phyloP scores from a whole-genome alignment of 2,888 invertebrate species.

The Ichneumoninae sp. region DNA sequence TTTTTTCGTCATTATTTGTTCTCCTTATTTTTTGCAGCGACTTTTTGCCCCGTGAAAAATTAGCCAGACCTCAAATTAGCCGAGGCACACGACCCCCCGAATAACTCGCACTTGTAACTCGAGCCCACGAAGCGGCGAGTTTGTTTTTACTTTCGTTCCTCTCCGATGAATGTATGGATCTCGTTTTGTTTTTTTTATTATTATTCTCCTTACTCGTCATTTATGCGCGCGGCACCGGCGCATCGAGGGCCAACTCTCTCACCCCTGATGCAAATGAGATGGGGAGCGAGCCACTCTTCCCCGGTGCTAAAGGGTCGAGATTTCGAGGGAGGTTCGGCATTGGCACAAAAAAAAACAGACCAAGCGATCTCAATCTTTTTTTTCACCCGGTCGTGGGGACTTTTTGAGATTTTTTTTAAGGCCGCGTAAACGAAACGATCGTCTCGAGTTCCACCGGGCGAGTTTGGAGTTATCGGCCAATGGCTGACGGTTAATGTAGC shows the following conservation, averaged over 20 bases:
- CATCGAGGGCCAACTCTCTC: slow-evolving; percentile 44
- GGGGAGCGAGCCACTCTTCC: slow-evolving; percentile 48
- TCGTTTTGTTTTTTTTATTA: slow-evolving; percentile 63
- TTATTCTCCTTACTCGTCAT: slow-evolving; percentile 61
- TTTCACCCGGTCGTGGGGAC: background rate
- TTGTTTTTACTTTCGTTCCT: slow-evolving; percentile 72
- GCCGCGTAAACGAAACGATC: background rate
- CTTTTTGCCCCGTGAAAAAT: slow-evolving; percentile 76
- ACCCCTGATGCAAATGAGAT: slow-evolving; percentile 68
- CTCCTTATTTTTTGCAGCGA: slow-evolving; percentile 19
- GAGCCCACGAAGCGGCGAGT: slow-evolving; percentile 61
- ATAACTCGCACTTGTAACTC: slow-evolving; percentile 58
- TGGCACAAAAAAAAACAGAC: slow-evolving; percentile 38
- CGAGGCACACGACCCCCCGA: slow-evolving; percentile 60
- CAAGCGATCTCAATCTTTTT: background rate
- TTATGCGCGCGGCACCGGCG: slow-evolving; percentile 66
- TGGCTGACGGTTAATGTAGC: slow-evolving; percentile 7
- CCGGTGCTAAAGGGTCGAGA: slow-evolving; percentile 43
- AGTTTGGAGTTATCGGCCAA: background rate
- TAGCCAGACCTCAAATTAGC: slow-evolving; percentile 80
- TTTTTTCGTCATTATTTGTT: slow-evolving; percentile 71
- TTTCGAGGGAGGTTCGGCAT: slow-evolving; percentile 27
- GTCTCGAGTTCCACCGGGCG: background rate
- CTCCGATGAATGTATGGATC: slow-evolving; percentile 45
- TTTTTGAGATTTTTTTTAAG: background rate